Percentiles rank a stretch among this genome's conserved stretches.
phyloP scores from a whole-genome alignment of 37 sponge, comb jelly and placozoan species.

The Hexactinellida sp. region DNA sequence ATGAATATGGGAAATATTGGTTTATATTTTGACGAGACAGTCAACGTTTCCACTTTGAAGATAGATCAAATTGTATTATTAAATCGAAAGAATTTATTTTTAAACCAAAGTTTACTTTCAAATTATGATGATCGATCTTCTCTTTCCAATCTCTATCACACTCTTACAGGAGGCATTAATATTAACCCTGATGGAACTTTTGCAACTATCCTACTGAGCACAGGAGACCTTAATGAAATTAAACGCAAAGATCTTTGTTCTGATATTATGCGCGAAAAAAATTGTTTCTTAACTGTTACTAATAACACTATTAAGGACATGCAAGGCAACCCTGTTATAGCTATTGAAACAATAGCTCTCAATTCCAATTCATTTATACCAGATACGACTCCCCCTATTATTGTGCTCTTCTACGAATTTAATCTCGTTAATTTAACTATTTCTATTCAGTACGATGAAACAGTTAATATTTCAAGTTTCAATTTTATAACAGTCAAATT shows the following conservation, averaged over 20 bases:
- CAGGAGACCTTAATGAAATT: slow-evolving; percentile 61
- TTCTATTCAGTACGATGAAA: slow-evolving; percentile 62
- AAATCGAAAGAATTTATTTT: background rate
- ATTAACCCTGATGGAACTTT: slow-evolving; percentile 26
- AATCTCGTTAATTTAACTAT: slow-evolving; percentile 53
- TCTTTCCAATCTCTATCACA: background rate
- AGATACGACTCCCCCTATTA: slow-evolving; percentile 43
- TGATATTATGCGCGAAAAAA: slow-evolving; percentile 22
- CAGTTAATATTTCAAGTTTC: slow-evolving; percentile 47
- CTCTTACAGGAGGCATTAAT: slow-evolving; percentile 47
- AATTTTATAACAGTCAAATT: slow-evolving; percentile 39
- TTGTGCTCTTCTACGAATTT: slow-evolving; percentile 64
- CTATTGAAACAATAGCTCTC: slow-evolving; percentile 23
- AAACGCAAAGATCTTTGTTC: slow-evolving; percentile 50
- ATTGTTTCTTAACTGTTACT: slow-evolving; percentile 46
- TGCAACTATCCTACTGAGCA: slow-evolving; percentile 35
- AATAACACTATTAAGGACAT: slow-evolving; percentile 34
- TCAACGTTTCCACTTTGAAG: slow-evolving; percentile 31
- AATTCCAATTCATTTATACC: slow-evolving; percentile 23
- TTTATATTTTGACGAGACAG: slow-evolving; percentile 63
- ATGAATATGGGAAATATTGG: slow-evolving; percentile 44
- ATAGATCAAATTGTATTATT: background rate
- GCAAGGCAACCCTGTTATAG: slow-evolving; percentile 35
- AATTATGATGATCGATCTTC: background rate
- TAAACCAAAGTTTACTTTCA: background rate